Evolutionary conservation across 2,113 vertebrate species (phyloP), one percentile per base, ranked within the genome.

Genomic region (Zootoca vivipara): DNA sequence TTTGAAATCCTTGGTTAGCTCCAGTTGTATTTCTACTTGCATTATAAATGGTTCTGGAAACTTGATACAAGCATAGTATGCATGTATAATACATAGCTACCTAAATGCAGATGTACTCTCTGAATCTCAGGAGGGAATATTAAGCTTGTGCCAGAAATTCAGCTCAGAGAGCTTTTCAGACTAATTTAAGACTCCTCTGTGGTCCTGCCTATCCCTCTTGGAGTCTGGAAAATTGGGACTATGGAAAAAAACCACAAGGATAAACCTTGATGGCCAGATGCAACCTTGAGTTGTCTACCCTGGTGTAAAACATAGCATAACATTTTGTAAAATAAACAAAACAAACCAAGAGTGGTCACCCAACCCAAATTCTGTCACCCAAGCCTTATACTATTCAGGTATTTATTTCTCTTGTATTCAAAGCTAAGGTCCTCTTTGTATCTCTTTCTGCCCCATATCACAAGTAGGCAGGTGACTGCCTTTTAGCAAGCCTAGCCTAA

Each of bases 11-110:
- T 0, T 56, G 24, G 35, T 33, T 91, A 86, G 13, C 81, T 81
- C 86, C 84, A 87, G 79, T 88, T 75, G 38, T 89, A 85, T 87
- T 85, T 74, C 64, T 74, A 82, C 42, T 86, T 28, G 62, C 58
- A 12, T 79, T 88, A 28, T 90, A 30, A 77, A 74, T 67, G 26
- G 67, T 33, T 28, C 58, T 85, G 58, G 67, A 89, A 84, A 56
- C 24, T 20, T 70, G 77, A 78, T 78, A 82, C 58, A 82, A 38
- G 46, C 35, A 13, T 35, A 46, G 35, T 70, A 42, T 87, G 64
- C 7, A 30, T 72, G 67, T 62, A 78, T 62, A 70, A 80, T 79
- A 16, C 12, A 67, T 77, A 75, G 30, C 38, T 65, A 67, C n/a
- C 30, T 88, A 30, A 69, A 83, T 69, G 9, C 62, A 88, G 58